These are phyloP conservation scores for Trypoxylon attenuatum DNA, from an alignment of 2,888 invertebrate genomes.

Conservation along the genomic window DNA sequence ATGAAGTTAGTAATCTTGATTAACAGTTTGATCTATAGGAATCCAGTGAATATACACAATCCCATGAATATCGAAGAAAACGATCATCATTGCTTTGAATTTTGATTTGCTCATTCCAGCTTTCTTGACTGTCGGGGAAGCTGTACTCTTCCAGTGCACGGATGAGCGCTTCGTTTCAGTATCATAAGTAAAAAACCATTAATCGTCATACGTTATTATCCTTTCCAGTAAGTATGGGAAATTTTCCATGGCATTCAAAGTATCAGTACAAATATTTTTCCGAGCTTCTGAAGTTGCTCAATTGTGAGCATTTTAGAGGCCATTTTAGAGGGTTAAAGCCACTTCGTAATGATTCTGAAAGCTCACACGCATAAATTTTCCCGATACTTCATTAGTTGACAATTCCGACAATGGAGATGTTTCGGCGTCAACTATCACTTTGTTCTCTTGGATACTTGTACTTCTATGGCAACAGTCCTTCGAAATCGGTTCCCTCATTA, in stretches of 20 bases:
- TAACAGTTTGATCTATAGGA: conserved; percentile 40
- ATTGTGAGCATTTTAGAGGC: not conserved
- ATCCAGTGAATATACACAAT: conserved; percentile 47
- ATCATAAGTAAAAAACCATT: not conserved
- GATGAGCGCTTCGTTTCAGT: conserved; percentile 34
- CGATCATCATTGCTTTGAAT: conserved; percentile 40
- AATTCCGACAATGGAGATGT: too few species aligned
- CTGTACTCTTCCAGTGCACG: conserved; percentile 29
- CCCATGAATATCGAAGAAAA: conserved; percentile 33
- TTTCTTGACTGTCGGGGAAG: conserved; percentile 25
- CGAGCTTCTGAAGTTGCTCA: not conserved
- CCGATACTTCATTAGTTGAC: too few species aligned
- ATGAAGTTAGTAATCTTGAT: conserved; percentile 37
- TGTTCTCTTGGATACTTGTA: too few species aligned
- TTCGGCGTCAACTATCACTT: too few species aligned
- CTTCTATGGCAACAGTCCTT: too few species aligned
- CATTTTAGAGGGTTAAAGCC: too few species aligned
- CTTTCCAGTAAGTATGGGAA: not conserved
- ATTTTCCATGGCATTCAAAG: not conserved
- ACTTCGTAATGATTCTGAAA: too few species aligned
- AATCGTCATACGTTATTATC: not conserved
- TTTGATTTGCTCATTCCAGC: conserved; percentile 33
- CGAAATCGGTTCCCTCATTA: too few species aligned
- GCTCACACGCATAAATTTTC: too few species aligned
- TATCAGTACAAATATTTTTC: not conserved